phyloP scores from a whole-genome alignment of 1,140 invertebrate species.

The Calliphora vicina region DNA sequence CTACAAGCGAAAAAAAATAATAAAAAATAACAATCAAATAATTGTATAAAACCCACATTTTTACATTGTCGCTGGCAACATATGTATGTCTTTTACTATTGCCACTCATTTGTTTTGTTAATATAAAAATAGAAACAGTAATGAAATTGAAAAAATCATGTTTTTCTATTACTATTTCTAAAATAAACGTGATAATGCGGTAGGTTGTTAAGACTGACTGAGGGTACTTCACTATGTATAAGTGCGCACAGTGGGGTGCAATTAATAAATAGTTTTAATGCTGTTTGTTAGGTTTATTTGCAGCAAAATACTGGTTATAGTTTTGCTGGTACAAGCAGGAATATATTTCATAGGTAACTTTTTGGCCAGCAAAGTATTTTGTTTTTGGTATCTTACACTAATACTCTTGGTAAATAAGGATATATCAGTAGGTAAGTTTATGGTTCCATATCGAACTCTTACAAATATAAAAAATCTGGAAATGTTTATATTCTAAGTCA shows the following conservation, averaged over 20 bases:
- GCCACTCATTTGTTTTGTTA: neutral
- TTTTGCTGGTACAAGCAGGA: no score
- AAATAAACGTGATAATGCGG: constrained; percentile 31
- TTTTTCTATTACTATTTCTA: neutral
- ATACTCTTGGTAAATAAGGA: no score
- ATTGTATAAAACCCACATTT: neutral
- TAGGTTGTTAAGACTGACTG: constrained; percentile 9
- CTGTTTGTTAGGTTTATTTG: no score
- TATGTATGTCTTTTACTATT: neutral
- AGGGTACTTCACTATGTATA: neutral
- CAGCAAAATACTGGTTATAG: no score
- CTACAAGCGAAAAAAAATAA: neutral
- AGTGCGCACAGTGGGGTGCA: neutral
- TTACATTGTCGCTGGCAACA: neutral
- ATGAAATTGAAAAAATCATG: neutral
- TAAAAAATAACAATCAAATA: neutral
- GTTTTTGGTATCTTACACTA: no score
- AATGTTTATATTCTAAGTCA: no score
- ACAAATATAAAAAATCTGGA: no score
- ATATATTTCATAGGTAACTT: no score
- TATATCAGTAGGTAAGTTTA: no score
- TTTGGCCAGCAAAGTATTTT: no score
- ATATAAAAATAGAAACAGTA: neutral
- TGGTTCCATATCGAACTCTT: no score
- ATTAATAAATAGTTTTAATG: no score